Percentiles rank a stretch among this genome's conserved stretches.
Evolutionary conservation across 2,888 invertebrate species (phyloP).

Genomic region (Sinelater perroti): DNA sequence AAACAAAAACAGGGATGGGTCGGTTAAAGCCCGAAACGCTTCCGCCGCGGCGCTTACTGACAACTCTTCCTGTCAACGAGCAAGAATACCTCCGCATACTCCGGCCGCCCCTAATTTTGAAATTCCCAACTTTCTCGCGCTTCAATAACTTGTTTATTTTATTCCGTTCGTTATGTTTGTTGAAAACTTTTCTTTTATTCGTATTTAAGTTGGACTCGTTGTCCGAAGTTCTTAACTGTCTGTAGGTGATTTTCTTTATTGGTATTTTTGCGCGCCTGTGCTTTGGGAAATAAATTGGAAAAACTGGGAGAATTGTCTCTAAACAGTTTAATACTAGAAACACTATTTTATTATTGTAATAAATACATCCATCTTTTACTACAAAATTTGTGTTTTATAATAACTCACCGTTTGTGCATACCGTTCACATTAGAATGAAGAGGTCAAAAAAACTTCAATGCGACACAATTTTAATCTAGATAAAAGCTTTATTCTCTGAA

Average conservation of each 20-base stretch:
- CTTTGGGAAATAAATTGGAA: slow-evolving; percentile 10
- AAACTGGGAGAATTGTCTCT: neutral
- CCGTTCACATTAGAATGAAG: too few relatives aligned
- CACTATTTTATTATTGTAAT: neutral
- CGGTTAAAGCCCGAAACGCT: slow-evolving; percentile 30
- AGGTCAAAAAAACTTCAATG: too few relatives aligned
- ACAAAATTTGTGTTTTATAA: neutral
- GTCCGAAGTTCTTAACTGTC: slow-evolving; percentile 15
- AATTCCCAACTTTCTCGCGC: slow-evolving; percentile 35
- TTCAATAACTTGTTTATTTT: slow-evolving; percentile 40
- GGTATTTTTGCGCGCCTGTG: slow-evolving; percentile 7
- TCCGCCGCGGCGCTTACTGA: slow-evolving; percentile 34
- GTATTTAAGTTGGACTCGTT: slow-evolving; percentile 23
- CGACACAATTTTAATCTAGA: slow-evolving; percentile 16
- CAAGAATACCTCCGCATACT: slow-evolving; percentile 27
- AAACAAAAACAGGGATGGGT: slow-evolving; percentile 34
- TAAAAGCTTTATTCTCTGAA: slow-evolving; percentile 9
- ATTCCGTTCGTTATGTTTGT: slow-evolving; percentile 37
- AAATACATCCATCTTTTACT: neutral
- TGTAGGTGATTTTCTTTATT: slow-evolving; percentile 15
- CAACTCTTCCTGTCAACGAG: slow-evolving; percentile 36
- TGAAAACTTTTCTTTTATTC: slow-evolving; percentile 25
- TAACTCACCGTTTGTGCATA: too few relatives aligned
- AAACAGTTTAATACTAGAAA: neutral
- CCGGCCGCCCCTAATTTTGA: slow-evolving; percentile 30